A percentile compares a stretch with the other conserved stretches of the same genome.
Evolutionary conservation across 2,113 vertebrate species (phyloP).

Genomic region (Pedionomus torquatus): DNA sequence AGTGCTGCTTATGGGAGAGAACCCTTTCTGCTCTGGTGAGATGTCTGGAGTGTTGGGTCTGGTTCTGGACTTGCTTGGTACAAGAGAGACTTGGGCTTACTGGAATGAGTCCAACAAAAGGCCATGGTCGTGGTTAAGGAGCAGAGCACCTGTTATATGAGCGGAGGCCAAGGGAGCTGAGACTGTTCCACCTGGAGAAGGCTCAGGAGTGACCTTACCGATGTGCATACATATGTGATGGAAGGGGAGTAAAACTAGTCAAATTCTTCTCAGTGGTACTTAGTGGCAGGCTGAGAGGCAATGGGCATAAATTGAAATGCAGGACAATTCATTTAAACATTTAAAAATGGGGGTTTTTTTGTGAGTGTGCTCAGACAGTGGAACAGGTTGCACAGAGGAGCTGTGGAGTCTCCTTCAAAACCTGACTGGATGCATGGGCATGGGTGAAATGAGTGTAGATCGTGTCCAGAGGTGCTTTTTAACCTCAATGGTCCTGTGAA

Average conservation of each 20-base stretch:
- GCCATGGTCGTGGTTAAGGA: not conserved
- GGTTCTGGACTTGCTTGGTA: not conserved
- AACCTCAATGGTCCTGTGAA: not conserved
- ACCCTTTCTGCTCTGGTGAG: not conserved
- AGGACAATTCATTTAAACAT: not conserved
- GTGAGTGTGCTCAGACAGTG: not conserved
- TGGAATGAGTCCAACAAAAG: not conserved
- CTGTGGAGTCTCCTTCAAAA: not conserved
- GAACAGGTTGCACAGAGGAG: not conserved
- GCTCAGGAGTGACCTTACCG: not conserved
- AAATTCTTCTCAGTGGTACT: not conserved
- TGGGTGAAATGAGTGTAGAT: not conserved
- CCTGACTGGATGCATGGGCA: fast-evolving
- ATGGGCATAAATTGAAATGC: not conserved
- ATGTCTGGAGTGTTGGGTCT: fast-evolving
- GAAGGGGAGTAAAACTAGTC: not conserved
- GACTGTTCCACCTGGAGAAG: not conserved
- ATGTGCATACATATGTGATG: fast-evolving
- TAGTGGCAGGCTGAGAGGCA: not conserved
- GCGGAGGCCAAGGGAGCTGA: not conserved
- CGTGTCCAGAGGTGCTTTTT: not conserved
- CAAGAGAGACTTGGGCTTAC: fast-evolving
- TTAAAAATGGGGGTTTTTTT: not conserved
- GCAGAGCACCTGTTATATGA: not conserved
- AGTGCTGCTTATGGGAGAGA: not conserved